Evolutionary conservation across 1,140 invertebrate genomes (phyloP).

Genomic region (Meloidogyne hapla): DNA sequence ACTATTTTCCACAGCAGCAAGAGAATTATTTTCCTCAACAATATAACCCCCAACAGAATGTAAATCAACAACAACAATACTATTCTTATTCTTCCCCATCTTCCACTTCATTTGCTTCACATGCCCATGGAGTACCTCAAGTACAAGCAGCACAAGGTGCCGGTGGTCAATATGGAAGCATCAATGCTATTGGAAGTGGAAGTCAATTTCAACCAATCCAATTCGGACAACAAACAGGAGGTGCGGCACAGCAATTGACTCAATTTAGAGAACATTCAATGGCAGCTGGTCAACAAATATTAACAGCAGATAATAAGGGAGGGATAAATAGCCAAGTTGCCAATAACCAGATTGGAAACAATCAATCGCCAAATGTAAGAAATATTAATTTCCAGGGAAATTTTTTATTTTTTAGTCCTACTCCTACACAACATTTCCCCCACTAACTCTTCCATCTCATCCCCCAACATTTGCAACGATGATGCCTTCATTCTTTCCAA

Average conservation of each 20-base stretch:
- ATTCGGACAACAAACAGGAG: background rate
- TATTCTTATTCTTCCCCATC: background rate
- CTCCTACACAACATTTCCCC: conserved; percentile 2
- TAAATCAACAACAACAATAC: conserved; percentile 1
- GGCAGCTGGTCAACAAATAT: conserved; percentile 17
- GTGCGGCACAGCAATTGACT: conserved; percentile 12
- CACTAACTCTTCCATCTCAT: conserved; percentile 13
- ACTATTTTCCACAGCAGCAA: conserved; percentile 6
- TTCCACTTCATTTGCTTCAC: conserved; percentile 3
- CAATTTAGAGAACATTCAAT: conserved; percentile 15
- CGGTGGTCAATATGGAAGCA: conserved; percentile 14
- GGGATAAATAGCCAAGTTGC: background rate
- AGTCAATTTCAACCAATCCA: conserved; percentile 10
- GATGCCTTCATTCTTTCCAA: conserved; percentile 19
- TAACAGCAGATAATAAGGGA: background rate
- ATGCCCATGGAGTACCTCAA: background rate
- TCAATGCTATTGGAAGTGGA: background rate
- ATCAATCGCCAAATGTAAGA: conserved; percentile 1
- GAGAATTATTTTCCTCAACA: conserved; percentile 18
- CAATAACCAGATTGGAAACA: background rate
- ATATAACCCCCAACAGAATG: background rate
- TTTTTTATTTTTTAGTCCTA: background rate
- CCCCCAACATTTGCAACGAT: conserved; percentile 24
- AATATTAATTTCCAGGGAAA: too few relatives aligned
- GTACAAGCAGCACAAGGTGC: conserved; percentile 11